Evolutionary conservation across 2,888 invertebrate species (phyloP).

Genomic region (Dryobotodes eremita): DNA sequence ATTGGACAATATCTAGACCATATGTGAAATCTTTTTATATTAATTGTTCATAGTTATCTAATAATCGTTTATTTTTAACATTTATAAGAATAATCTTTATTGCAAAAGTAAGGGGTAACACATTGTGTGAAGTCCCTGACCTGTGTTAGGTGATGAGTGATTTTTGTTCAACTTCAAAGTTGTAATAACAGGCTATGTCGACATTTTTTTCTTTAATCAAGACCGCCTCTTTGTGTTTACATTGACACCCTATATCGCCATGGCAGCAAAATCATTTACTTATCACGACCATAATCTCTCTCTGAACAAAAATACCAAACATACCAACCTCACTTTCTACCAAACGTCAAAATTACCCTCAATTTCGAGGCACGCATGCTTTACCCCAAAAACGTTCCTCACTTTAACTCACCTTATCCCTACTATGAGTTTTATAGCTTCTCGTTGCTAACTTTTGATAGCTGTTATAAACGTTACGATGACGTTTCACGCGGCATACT

Average conservation of each 20-base stretch:
- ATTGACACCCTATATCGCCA: not conserved
- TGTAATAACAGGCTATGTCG: not conserved
- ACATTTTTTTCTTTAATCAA: not conserved
- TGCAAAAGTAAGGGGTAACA: not conserved
- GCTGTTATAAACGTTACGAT: conserved; percentile 81
- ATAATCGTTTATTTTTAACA: not conserved
- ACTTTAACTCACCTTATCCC: conserved; percentile 44
- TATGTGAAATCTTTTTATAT: not conserved
- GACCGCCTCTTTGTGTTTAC: not conserved
- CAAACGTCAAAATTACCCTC: conserved; percentile 42
- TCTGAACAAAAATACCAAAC: not conserved
- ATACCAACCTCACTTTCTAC: not conserved
- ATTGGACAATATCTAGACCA: not conserved
- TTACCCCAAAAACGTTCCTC: conserved; percentile 33
- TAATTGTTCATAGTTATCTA: not conserved
- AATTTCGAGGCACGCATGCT: conserved; percentile 55
- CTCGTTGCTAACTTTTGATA: conserved; percentile 78
- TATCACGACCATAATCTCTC: not conserved
- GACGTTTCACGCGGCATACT: conserved; percentile 70
- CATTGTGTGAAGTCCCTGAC: not conserved
- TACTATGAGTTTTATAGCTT: conserved; percentile 70
- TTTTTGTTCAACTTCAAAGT: not conserved
- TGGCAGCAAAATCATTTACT: not conserved
- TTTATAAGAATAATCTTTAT: not conserved
- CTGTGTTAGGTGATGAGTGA: not conserved